These are phyloP conservation scores for Ashinkailepas kermadecensis DNA, from an alignment of 2,888 invertebrate genomes.

Conservation along the genomic window DNA sequence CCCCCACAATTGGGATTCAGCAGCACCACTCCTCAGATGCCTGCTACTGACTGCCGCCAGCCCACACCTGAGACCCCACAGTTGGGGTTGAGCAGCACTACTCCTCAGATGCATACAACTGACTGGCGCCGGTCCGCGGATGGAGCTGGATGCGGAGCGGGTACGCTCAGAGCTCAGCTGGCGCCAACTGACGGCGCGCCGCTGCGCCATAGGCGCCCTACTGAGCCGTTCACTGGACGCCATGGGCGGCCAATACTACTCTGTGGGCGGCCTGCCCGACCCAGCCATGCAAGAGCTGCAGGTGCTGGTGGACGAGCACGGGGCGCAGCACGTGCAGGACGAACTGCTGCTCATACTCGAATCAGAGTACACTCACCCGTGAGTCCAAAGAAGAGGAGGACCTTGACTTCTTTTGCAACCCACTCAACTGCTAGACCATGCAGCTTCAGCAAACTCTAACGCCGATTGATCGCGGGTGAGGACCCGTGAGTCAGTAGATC, in stretches of 20 bases:
- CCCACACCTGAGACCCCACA: too few relatives aligned
- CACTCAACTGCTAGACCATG: neutral
- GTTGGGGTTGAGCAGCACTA: too few relatives aligned
- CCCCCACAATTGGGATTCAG: too few relatives aligned
- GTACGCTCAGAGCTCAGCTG: neutral
- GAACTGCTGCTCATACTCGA: neutral
- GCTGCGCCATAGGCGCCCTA: neutral
- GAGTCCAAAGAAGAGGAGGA: neutral
- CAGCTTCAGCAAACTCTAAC: too few relatives aligned
- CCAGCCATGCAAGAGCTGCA: constrained; percentile 1
- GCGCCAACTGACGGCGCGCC: neutral
- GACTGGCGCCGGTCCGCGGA: neutral
- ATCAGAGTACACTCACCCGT: neutral
- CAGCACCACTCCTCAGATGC: neutral
- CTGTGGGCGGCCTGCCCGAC: constrained; percentile 11
- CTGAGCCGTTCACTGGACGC: neutral
- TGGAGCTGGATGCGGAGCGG: neutral
- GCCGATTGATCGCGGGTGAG: too few relatives aligned
- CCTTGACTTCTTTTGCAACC: neutral
- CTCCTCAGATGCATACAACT: neutral
- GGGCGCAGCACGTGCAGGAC: neutral
- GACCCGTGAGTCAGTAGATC: too few relatives aligned
- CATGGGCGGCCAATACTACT: neutral
- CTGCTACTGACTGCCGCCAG: neutral
- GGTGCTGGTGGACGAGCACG: neutral